These are phyloP conservation scores for Mystacornis crossleyi DNA, from an alignment of 2,113 vertebrate species.

Conservation along the genomic window DNA sequence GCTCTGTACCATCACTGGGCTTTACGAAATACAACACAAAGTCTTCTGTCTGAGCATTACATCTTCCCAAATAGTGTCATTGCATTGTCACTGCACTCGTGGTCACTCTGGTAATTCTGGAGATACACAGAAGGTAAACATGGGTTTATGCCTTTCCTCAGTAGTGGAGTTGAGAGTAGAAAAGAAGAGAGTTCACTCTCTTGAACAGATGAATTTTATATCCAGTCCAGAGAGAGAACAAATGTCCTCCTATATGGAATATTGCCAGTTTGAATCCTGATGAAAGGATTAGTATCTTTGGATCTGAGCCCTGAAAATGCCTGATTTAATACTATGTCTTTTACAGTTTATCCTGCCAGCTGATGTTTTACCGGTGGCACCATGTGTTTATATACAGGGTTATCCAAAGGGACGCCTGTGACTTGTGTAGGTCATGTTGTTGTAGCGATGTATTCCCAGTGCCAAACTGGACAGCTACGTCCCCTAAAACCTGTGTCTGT, in stretches of 20 bases:
- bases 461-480: neutral
- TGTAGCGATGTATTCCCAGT: neutral
- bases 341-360: neutral
- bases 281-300: conserved; percentile 10
- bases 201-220: neutral
- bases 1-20: neutral
- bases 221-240: neutral
- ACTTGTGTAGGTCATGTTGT: neutral
- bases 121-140: neutral
- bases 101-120: neutral
- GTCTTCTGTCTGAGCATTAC: neutral
- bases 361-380: neutral
- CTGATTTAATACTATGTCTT: neutral
- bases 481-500: neutral
- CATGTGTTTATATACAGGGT: neutral
- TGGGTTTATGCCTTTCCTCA: neutral
- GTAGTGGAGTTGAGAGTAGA: neutral
- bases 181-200: neutral
- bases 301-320: neutral
- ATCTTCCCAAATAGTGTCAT: neutral
- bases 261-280: neutral
- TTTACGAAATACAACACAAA: neutral
- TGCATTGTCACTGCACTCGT: rapidly evolving
- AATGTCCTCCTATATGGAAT: neutral
- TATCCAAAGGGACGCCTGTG: neutral